These are phyloP conservation scores for Cryptus armator DNA, from an alignment of 2,888 invertebrate genomes.

Conservation along the genomic window DNA sequence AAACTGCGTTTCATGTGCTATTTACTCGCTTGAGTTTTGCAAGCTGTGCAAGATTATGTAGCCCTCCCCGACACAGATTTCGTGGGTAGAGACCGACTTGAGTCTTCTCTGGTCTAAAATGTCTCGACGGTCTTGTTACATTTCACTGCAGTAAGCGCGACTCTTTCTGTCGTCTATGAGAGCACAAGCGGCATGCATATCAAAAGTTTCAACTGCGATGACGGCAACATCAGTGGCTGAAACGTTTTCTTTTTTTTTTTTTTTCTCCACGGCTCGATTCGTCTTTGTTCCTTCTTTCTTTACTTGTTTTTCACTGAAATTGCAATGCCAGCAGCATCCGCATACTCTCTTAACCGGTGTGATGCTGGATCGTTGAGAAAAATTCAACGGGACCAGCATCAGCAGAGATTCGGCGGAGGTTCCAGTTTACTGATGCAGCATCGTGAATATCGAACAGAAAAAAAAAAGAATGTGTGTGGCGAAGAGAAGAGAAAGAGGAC, in stretches of 20 bases:
- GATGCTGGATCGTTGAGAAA: slow-evolving; percentile 2
- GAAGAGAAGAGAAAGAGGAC: neutral
- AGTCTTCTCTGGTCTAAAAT: neutral
- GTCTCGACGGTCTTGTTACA: neutral
- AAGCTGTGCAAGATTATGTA: slow-evolving; percentile 3
- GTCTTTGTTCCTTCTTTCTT: slow-evolving; percentile 1
- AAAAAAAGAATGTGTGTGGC: neutral
- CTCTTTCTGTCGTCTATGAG: neutral
- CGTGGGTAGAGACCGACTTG: neutral
- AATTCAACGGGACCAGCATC: slow-evolving; percentile 26
- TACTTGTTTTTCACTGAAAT: slow-evolving; percentile 5
- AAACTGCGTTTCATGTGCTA: slow-evolving; percentile 48
- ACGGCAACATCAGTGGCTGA: neutral
- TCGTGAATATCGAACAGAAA: slow-evolving; percentile 10
- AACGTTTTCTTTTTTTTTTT: neutral
- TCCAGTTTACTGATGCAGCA: slow-evolving; percentile 8
- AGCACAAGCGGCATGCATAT: neutral
- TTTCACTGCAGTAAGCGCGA: neutral
- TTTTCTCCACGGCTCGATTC: neutral
- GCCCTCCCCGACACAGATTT: neutral
- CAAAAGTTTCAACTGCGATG: neutral
- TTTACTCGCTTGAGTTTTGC: slow-evolving; percentile 26
- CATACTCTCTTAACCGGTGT: neutral
- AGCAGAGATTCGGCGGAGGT: slow-evolving; percentile 15
- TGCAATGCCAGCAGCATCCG: slow-evolving; percentile 20